Evolutionary conservation across 2,113 vertebrate genomes (phyloP).

Genomic region (Aleadryas rufinucha): DNA sequence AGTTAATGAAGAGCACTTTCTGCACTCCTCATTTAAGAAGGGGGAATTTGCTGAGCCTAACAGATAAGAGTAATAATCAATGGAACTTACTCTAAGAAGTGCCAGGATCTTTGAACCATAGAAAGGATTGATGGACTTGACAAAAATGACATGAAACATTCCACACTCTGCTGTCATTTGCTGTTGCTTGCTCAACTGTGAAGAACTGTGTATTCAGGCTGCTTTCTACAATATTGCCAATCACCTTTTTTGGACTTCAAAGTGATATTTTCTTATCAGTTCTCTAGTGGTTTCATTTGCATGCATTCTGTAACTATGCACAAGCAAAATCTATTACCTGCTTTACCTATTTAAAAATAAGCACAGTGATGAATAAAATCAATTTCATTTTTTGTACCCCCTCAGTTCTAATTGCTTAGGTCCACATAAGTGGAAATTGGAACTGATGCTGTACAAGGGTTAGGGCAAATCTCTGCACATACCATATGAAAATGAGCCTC

Average conservation of each 20-base stretch:
- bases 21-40: background rate
- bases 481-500: conserved; percentile 67
- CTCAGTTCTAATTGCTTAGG: conserved; percentile 53
- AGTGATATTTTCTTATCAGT: conserved; percentile 64
- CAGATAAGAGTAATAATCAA: background rate
- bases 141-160: conserved; percentile 26
- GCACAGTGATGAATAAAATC: conserved; percentile 64
- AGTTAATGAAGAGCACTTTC: conserved; percentile 23
- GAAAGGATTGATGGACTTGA: background rate
- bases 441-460: conserved; percentile 53
- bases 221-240: conserved; percentile 59
- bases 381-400: conserved; percentile 27
- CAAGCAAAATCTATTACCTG: conserved; percentile 51
- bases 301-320: conserved; percentile 65
- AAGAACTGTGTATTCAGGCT: conserved; percentile 59
- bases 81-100: background rate
- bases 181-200: conserved; percentile 69
- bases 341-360: conserved; percentile 61
- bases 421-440: conserved; percentile 35
- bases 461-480: conserved; percentile 52
- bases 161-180: conserved; percentile 23
- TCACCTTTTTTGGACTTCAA: conserved; percentile 57
- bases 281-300: conserved; percentile 58
- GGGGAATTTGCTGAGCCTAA: conserved; percentile 4
- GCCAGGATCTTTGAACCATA: background rate